Evolutionary conservation across 2,797 vertebrate genomes (phyloP).

Genomic region (Alcedo atthis): DNA sequence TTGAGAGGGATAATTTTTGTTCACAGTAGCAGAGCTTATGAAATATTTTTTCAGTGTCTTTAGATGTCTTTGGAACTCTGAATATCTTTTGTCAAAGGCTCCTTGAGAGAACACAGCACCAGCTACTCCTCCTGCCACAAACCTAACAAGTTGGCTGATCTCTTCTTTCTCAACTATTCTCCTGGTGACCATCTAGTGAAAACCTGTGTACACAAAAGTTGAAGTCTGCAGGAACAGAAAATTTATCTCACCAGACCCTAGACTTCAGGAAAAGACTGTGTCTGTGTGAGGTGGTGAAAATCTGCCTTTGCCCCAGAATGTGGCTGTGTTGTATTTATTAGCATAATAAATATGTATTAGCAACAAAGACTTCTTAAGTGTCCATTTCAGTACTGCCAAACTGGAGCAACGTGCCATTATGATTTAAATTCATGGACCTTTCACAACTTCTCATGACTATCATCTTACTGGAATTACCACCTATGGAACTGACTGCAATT

Average conservation of each 20-base stretch:
- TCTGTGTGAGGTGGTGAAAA: fast-evolving
- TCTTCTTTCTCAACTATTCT: neutral
- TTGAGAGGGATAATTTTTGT: neutral
- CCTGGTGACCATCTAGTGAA: neutral
- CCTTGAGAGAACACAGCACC: neutral
- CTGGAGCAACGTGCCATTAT: neutral
- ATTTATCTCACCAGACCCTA: neutral
- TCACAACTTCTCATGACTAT: neutral
- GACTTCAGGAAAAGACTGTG: neutral
- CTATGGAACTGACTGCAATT: neutral
- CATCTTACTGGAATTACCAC: neutral
- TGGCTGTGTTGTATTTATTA: neutral
- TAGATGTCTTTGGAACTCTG: neutral
- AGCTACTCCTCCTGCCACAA: neutral
- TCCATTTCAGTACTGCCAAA: neutral
- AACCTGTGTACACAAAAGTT: neutral
- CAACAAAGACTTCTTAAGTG: neutral
- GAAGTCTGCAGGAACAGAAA: neutral
- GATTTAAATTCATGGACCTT: neutral
- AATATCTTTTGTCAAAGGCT: neutral
- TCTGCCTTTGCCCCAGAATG: neutral
- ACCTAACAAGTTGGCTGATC: neutral
- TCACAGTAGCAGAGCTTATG: neutral
- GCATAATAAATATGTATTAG: neutral
- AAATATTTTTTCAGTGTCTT: neutral